Evolutionary conservation across 2,797 vertebrate species (phyloP), one percentile per base, ranked within the genome.

Genomic region (Sebastes iracundus): DNA sequence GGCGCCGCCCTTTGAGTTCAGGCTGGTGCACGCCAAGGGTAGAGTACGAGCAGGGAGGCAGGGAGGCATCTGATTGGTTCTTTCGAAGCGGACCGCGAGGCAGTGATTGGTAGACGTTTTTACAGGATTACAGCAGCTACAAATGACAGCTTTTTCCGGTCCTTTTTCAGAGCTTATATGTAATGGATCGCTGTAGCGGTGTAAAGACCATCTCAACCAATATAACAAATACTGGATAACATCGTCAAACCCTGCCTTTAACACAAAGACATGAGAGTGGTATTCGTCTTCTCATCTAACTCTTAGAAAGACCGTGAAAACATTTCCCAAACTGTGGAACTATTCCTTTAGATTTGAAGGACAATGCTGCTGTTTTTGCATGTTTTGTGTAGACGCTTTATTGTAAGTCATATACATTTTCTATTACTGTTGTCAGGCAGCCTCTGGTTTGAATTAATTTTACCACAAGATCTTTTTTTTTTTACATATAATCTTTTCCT

Each of bases 61-160:
- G 35, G 35, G 35, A 38, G 35, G 35, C 35, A 38, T 38, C 35
- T 38, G 35, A 38, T 14, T 38, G 38, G 38, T 42, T 42, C 38
- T 42, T 42, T 42, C 5, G 0, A 42, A 42, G 38, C 38, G 5
- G 13, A 42, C 0, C 38, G 2, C 13, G 2, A 0, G 38, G 38
- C 38, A 42, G 38, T 42, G 38, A 42, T 42, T 42, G 38, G 38
- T 42, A 42, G 38, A 42, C 13, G 13, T 42, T 42, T 42, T 42
- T 42, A 42, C 38, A 42, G 38, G 13, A 42, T 42, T 42, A 42
- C 5, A 42, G 38, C 13, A 42, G 38, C 13, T 42, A 14, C 38
- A 0, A 0, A 6, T 38, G 38, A 38, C 5, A 0, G 0, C 38
- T 6, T 0, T 6, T 42, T 14, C 38, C 38, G 13, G 38, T 14